Evolutionary conservation across 2,113 vertebrate genomes (phyloP).

Genomic region (Seriola dumerili): DNA sequence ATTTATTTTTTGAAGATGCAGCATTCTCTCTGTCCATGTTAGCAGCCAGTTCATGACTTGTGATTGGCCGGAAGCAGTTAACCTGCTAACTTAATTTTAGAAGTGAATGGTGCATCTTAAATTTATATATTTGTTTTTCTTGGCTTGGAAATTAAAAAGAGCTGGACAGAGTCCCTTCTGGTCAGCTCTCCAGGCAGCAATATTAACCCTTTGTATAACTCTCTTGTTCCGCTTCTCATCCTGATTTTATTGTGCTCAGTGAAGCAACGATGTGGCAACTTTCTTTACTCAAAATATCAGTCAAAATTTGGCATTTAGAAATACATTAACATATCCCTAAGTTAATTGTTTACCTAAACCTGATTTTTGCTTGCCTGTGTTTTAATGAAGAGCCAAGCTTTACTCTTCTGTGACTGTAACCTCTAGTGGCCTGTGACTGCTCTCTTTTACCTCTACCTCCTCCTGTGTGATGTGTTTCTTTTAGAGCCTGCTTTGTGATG

Average conservation of each 20-base stretch:
- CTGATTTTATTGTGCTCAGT: not conserved
- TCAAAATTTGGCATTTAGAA: not conserved
- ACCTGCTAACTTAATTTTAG: constrained; percentile 19
- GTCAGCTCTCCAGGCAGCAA: constrained; percentile 48
- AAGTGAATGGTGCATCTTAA: constrained; percentile 64
- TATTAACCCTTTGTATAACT: constrained; percentile 16
- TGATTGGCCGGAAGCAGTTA: constrained; percentile 31
- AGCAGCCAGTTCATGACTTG: constrained; percentile 11
- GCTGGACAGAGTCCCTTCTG: constrained; percentile 22
- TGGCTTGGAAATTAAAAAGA: constrained; percentile 61
- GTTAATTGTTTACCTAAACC: not conserved
- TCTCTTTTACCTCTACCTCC: constrained; percentile 57
- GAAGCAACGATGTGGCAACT: not conserved
- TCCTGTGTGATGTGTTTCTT: constrained; percentile 63
- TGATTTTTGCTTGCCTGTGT: constrained; percentile 48
- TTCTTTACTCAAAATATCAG: constrained; percentile 1
- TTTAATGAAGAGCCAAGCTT: constrained; percentile 62
- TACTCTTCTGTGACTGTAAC: constrained; percentile 60
- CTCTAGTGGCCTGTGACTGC: constrained; percentile 59
- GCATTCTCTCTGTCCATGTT: constrained; percentile 44
- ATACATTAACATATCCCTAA: not conserved
- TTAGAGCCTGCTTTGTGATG: constrained; percentile 67
- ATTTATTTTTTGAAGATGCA: constrained; percentile 63
- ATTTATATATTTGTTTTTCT: constrained; percentile 33
- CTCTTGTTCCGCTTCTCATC: not conserved